Percentiles rank a stretch among this genome's conserved stretches.
These are phyloP conservation scores for Liolophura sinensis DNA, from an alignment of 1,140 invertebrate genomes.

Conservation along the genomic window DNA sequence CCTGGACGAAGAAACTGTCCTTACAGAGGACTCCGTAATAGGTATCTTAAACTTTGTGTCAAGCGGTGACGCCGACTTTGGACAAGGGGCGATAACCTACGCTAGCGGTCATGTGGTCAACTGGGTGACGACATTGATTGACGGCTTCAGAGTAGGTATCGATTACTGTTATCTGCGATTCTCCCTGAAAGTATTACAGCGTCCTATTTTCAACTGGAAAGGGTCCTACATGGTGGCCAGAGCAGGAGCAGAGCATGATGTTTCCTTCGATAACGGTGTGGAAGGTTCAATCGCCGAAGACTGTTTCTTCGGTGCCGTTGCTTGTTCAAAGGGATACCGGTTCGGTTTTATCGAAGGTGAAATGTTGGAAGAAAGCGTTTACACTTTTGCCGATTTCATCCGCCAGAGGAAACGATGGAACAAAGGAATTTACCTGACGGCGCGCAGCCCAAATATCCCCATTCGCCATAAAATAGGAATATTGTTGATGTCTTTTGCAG, in stretches of 20 bases:
- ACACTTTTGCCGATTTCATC: conserved; percentile 90
- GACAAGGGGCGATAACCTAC: conserved; percentile 96
- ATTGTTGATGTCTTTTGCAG: no score
- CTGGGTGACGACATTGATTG: conserved; percentile 93
- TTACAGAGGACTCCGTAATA: conserved; percentile 81
- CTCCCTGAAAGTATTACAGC: conserved; percentile 90
- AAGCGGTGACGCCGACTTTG: conserved; percentile 93
- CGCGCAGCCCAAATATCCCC: conserved; percentile 87
- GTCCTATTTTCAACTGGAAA: conserved; percentile 95
- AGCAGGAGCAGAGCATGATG: conserved; percentile 82
- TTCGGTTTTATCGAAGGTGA: conserved; percentile 64
- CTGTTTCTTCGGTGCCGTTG: conserved; percentile 93
- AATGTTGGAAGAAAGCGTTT: conserved; percentile 97
- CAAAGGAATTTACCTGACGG: conserved; percentile 90
- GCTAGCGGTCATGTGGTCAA: conserved; percentile 93
- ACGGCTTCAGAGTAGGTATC: conserved; percentile 84
- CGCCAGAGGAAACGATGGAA: conserved; percentile 95
- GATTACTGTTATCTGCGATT: conserved; percentile 94
- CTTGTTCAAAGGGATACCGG: conserved; percentile 61
- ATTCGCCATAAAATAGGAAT: conserved; percentile 37
- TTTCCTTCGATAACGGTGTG: conserved; percentile 91
- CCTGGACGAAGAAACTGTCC: conserved; percentile 92
- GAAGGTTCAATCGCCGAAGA: conserved; percentile 95
- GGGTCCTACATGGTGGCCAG: conserved; percentile 63
- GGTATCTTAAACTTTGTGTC: conserved; percentile 94